These are phyloP conservation scores for Agapornis canus DNA, from an alignment of 2,797 vertebrate species.

Conservation along the genomic window DNA sequence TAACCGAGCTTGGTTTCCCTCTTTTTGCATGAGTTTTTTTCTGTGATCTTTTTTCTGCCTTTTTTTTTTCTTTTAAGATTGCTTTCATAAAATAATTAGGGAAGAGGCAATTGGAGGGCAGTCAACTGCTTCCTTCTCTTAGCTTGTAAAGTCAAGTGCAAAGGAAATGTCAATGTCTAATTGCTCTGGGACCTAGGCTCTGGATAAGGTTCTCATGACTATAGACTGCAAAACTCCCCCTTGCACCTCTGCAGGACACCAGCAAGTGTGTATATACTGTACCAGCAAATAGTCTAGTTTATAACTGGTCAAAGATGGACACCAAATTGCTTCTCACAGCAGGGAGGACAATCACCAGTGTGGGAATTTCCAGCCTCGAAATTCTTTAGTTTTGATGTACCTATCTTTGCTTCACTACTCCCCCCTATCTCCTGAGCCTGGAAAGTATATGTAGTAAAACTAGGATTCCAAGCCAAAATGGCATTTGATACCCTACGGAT, in stretches of 20 bases:
- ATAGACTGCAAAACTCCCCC: not conserved
- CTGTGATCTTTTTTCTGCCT: not conserved
- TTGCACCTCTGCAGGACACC: not conserved
- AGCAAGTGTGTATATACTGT: not conserved
- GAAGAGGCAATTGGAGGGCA: not conserved
- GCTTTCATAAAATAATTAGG: not conserved
- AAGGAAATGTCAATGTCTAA: not conserved
- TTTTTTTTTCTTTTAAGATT: not conserved
- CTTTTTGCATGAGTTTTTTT: not conserved
- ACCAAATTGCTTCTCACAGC: not conserved
- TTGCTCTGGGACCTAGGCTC: not conserved
- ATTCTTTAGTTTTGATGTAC: not conserved
- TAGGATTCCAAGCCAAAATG: not conserved
- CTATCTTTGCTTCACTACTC: not conserved
- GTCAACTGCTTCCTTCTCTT: not conserved
- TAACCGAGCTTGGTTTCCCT: not conserved
- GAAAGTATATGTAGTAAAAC: not conserved
- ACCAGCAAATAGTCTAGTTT: not conserved
- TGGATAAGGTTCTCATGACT: not conserved
- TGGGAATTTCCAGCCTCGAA: not conserved
- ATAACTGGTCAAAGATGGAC: not conserved
- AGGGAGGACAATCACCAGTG: not conserved
- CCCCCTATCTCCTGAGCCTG: not conserved
- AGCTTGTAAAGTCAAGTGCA: not conserved
- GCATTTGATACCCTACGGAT: not conserved